A percentile compares a stretch with the other conserved stretches of the same genome.
Evolutionary conservation across 2,797 vertebrate genomes (phyloP).

Genomic region (Pseudochirops cupreus): DNA sequence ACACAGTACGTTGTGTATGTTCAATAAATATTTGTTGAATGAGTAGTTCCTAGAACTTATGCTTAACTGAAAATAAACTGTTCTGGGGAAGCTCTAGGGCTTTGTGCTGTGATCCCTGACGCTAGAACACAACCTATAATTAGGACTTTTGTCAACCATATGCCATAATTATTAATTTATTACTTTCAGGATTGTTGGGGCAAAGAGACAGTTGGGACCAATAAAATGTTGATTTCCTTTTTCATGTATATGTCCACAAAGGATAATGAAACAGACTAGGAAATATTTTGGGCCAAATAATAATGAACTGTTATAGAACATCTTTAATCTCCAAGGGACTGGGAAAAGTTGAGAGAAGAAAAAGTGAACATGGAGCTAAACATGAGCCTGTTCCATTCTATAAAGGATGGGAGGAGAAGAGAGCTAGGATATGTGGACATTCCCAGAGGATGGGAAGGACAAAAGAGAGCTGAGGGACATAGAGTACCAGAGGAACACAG

Average conservation of each 20-base stretch:
- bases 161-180: neutral
- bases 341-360: neutral
- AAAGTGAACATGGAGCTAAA: neutral
- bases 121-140: neutral
- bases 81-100: neutral
- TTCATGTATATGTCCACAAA: neutral
- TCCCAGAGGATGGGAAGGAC: neutral
- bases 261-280: neutral
- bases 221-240: neutral
- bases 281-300: neutral
- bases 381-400: neutral
- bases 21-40: slow-evolving; percentile 3
- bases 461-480: neutral
- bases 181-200: neutral
- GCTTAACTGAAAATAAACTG: neutral
- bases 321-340: neutral
- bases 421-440: neutral
- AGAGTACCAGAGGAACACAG: neutral
- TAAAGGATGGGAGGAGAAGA: neutral
- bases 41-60: neutral
- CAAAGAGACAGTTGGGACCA: neutral
- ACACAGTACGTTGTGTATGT: neutral
- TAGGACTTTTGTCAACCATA: neutral
- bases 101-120: neutral
- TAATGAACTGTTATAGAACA: neutral